These are phyloP conservation scores for Hippocampus barbouri DNA, from an alignment of 2,113 vertebrate genomes.

Conservation along the genomic window DNA sequence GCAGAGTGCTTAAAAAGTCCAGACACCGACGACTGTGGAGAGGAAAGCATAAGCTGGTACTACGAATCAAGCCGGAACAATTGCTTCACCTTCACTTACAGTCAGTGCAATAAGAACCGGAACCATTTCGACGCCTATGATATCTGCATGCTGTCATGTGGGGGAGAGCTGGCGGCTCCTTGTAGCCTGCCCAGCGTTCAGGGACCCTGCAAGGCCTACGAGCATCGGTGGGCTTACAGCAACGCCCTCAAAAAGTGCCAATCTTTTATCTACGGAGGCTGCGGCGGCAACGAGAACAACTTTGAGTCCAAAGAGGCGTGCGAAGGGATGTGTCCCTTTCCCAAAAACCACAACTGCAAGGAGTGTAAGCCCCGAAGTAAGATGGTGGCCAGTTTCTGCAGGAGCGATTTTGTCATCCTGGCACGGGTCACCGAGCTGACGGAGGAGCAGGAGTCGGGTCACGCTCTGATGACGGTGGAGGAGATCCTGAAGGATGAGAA, in stretches of 20 bases:
- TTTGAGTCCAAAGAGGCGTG: constrained; percentile 92
- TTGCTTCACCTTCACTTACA: constrained; percentile 92
- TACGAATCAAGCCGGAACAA: constrained; percentile 93
- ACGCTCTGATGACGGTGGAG: constrained; percentile 87
- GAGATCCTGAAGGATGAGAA: constrained; percentile 97
- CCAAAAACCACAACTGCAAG: constrained; percentile 84
- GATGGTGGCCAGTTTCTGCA: constrained; percentile 93
- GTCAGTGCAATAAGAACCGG: constrained; percentile 86
- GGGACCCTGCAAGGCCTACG: constrained; percentile 90
- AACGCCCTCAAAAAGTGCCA: constrained; percentile 84
- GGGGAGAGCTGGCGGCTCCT: constrained; percentile 80
- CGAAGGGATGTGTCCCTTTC: constrained; percentile 91
- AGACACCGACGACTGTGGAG: constrained; percentile 84
- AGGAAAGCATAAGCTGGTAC: constrained; percentile 91
- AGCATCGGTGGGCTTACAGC: constrained; percentile 93
- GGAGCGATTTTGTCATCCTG: constrained; percentile 91
- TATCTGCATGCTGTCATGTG: constrained; percentile 85
- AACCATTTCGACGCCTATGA: constrained; percentile 92
- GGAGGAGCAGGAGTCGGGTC: constrained; percentile 87
- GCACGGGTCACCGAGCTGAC: constrained; percentile 87
- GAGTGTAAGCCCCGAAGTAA: constrained; percentile 87
- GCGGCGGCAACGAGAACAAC: constrained; percentile 94
- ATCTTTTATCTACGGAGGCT: constrained; percentile 91
- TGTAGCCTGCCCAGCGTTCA: constrained; percentile 88
- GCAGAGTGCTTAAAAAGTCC: constrained; percentile 89